These are phyloP conservation scores for Molossus molossus DNA, from an alignment of 2,797 vertebrate species.

Conservation along the genomic window DNA sequence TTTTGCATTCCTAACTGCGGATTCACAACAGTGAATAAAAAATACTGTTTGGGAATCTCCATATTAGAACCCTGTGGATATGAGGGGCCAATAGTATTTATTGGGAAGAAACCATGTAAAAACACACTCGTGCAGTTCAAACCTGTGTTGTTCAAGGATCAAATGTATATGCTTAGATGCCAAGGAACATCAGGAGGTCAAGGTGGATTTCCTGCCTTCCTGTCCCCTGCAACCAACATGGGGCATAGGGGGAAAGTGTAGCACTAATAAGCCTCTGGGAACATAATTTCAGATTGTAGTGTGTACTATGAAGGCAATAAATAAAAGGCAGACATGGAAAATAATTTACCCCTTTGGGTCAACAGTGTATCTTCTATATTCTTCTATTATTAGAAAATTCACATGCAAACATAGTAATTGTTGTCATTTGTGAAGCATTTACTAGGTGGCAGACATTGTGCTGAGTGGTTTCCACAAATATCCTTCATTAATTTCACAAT, in stretches of 20 bases:
- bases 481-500: not conserved
- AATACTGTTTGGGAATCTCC: not conserved
- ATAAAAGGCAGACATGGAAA: not conserved
- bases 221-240: not conserved
- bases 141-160: not conserved
- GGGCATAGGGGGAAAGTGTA: too few relatives aligned
- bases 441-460: not conserved
- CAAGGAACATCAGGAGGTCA: not conserved
- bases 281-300: not conserved
- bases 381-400: not conserved
- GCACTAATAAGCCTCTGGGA: not conserved
- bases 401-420: not conserved
- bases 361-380: not conserved
- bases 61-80: not conserved
- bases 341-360: not conserved
- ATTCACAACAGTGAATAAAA: not conserved
- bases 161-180: not conserved
- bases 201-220: not conserved
- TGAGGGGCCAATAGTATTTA: not conserved
- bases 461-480: not conserved
- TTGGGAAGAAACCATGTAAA: not conserved
- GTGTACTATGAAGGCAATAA: not conserved
- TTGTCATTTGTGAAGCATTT: not conserved
- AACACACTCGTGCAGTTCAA: not conserved
- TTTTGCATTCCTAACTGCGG: not conserved